A percentile compares a stretch with the other conserved stretches of the same genome.
Conservation (phyloP, 2,113 vertebrate genomes). For the Oryzias woworae region DNA sequence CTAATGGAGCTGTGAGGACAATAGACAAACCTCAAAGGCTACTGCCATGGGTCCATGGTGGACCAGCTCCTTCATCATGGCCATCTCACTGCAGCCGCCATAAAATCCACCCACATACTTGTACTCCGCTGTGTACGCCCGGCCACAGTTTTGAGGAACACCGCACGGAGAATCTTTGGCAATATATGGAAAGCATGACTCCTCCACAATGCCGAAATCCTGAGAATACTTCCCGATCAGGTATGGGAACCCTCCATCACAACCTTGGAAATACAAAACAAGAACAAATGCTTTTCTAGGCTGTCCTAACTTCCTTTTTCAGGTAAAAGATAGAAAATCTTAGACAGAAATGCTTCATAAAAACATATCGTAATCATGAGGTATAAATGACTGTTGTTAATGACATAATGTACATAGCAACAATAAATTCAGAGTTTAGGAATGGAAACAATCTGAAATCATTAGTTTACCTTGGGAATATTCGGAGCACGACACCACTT, state of each 20-base stretch:
- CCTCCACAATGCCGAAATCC: slow-evolving; percentile 93
- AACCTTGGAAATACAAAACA: slow-evolving; percentile 75
- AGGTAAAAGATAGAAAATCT: background rate
- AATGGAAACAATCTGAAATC: background rate
- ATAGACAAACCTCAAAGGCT: slow-evolving; percentile 81
- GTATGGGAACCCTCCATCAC: slow-evolving; percentile 93
- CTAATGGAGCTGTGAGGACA: background rate
- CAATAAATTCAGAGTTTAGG: background rate
- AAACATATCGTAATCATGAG: too few species aligned
- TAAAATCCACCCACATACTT: slow-evolving; percentile 95
- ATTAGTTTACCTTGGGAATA: slow-evolving; percentile 90
- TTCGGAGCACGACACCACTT: slow-evolving; percentile 91
- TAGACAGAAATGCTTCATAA: background rate
- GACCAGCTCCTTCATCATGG: slow-evolving; percentile 92
- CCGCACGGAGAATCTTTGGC: slow-evolving; percentile 78
- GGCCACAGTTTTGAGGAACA: slow-evolving; percentile 73
- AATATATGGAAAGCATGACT: slow-evolving; percentile 87
- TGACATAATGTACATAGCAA: too few species aligned
- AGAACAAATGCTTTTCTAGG: background rate
- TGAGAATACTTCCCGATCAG: slow-evolving; percentile 92
- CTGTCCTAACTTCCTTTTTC: background rate
- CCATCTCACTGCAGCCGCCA: slow-evolving; percentile 89
- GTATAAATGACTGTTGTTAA: too few species aligned
- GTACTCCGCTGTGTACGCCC: slow-evolving; percentile 85
- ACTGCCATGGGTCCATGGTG: slow-evolving; percentile 85